Percentiles rank a stretch among this genome's conserved stretches.
Conservation (phyloP, 2,113 vertebrate species). For the Triplophysa siluroides region DNA sequence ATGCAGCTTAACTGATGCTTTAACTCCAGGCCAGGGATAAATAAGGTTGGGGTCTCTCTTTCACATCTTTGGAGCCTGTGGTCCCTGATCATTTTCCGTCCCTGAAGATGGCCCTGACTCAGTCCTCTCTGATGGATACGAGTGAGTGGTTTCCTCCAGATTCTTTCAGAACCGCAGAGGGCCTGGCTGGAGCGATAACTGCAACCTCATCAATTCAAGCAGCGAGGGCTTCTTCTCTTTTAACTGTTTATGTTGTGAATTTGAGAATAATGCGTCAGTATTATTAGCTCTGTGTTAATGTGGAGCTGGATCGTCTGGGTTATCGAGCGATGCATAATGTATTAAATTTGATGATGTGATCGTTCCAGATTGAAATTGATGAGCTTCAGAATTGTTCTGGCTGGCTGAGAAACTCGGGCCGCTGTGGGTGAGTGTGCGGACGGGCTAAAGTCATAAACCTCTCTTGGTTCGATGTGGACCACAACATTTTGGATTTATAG, state of each 20-base stretch:
- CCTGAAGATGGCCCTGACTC: too few relatives aligned
- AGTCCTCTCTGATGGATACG: too few relatives aligned
- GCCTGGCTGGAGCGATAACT: neutral
- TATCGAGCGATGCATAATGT: constrained; percentile 64
- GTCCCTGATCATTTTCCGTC: too few relatives aligned
- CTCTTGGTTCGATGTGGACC: neutral
- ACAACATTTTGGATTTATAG: constrained; percentile 1
- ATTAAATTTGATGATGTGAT: constrained; percentile 65
- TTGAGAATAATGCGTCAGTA: constrained; percentile 59
- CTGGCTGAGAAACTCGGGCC: constrained; percentile 60
- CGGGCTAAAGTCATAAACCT: constrained; percentile 28
- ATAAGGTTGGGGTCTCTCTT: too few relatives aligned
- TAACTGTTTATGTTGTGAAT: constrained; percentile 49
- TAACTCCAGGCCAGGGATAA: too few relatives aligned
- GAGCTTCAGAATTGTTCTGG: constrained; percentile 64
- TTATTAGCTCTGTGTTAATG: constrained; percentile 62
- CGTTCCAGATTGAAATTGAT: constrained; percentile 69
- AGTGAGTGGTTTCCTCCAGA: too few relatives aligned
- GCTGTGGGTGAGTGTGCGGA: constrained; percentile 36
- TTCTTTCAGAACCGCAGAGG: too few relatives aligned
- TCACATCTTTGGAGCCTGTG: too few relatives aligned
- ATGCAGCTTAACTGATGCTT: too few relatives aligned
- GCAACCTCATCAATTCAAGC: neutral
- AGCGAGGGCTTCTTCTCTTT: neutral
- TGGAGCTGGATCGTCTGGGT: constrained; percentile 42